These are phyloP conservation scores for Formica selysi DNA, from an alignment of 1,140 invertebrate species.

Conservation along the genomic window DNA sequence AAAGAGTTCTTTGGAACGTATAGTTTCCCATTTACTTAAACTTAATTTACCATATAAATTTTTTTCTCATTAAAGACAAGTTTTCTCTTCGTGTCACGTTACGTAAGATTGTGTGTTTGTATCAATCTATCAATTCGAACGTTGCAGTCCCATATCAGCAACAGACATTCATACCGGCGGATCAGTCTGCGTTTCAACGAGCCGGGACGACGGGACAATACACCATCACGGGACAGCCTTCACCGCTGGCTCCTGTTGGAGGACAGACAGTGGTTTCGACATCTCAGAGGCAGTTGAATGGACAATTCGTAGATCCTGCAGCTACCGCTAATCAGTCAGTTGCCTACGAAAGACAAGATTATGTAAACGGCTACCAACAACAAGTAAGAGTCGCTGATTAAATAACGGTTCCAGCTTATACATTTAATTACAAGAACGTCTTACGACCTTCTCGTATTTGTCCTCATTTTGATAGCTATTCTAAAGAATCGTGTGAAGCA, in stretches of 20 bases:
- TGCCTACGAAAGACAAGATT: constrained; percentile 85
- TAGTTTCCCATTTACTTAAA: background rate
- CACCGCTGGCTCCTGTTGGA: constrained; percentile 82
- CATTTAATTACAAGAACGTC: constrained; percentile 32
- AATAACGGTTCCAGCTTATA: background rate
- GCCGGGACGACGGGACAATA: constrained; percentile 85
- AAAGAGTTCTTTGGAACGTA: background rate
- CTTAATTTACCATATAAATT: background rate
- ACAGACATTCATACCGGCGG: constrained; percentile 84
- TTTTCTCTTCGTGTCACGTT: background rate
- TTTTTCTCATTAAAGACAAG: background rate
- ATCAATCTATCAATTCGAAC: constrained; percentile 62
- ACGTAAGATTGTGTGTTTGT: background rate
- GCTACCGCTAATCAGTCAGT: constrained; percentile 82
- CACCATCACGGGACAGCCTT: constrained; percentile 84
- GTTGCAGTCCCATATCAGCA: constrained; percentile 85
- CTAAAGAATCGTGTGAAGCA: constrained; percentile 43
- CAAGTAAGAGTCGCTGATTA: constrained; percentile 78
- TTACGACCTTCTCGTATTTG: constrained; percentile 52
- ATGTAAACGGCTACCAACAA: constrained; percentile 86
- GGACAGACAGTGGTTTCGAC: constrained; percentile 81
- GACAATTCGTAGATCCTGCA: constrained; percentile 86
- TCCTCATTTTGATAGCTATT: constrained; percentile 64
- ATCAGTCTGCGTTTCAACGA: constrained; percentile 86
- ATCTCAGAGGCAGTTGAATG: constrained; percentile 84